These are phyloP conservation scores for Lacerta agilis DNA, from an alignment of 2,797 vertebrate species.

Conservation along the genomic window DNA sequence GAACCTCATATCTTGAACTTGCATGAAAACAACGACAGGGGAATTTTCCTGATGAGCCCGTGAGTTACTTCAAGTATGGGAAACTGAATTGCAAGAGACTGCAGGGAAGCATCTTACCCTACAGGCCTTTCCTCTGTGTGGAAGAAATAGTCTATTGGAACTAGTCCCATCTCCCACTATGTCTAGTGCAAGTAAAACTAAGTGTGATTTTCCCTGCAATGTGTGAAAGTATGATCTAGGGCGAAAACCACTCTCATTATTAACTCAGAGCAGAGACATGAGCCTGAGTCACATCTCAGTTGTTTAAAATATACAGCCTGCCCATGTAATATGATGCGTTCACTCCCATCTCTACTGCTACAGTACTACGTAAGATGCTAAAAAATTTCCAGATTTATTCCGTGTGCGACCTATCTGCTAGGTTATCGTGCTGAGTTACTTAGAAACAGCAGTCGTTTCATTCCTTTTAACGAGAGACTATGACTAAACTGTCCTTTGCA, in stretches of 20 bases:
- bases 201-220: conserved; percentile 9
- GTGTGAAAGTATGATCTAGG: neutral
- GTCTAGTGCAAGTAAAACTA: conserved; percentile 13
- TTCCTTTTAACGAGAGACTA: conserved; percentile 50
- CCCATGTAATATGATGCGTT: conserved; percentile 52
- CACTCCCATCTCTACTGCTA: conserved; percentile 24
- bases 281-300: conserved; percentile 29
- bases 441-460: conserved; percentile 59
- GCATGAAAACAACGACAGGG: neutral
- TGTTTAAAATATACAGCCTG: conserved; percentile 50
- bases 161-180: neutral
- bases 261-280: neutral
- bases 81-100: neutral
- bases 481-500: conserved; percentile 62
- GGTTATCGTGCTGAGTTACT: conserved; percentile 69
- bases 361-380: conserved; percentile 31
- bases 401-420: conserved; percentile 63
- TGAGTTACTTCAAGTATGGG: neutral
- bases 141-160: neutral
- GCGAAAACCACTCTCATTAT: neutral
- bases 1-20: neutral
- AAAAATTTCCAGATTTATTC: conserved; percentile 60
- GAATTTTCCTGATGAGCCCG: neutral
- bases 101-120: neutral
- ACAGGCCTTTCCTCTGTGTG: neutral